Percentiles rank a stretch among this genome's conserved stretches.
Conservation (phyloP, 2,888 invertebrate species). For the Drosophila eohydei region DNA sequence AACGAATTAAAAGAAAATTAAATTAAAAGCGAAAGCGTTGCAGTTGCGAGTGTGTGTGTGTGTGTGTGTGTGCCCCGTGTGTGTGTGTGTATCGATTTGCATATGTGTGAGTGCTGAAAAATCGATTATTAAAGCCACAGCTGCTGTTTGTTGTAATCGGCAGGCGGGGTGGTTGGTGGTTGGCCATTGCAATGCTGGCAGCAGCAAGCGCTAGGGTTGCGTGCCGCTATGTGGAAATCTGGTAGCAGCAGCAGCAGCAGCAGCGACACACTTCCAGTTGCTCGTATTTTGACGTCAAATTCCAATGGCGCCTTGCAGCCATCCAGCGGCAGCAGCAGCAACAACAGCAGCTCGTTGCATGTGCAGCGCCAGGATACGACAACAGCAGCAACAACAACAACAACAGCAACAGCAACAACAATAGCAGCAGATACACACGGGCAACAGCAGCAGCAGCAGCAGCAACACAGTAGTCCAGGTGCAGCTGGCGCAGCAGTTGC, state of each 20-base stretch:
- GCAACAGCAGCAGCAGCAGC: constrained; percentile 44
- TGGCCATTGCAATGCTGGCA: constrained; percentile 57
- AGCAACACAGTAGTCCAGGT: constrained; percentile 36
- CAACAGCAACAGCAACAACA: constrained; percentile 42
- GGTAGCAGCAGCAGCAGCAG: constrained; percentile 27
- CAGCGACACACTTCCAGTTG: constrained; percentile 80
- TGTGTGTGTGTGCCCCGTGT: constrained; percentile 20
- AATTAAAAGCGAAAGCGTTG: constrained; percentile 60
- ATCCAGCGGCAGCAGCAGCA: constrained; percentile 55
- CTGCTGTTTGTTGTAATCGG: constrained; percentile 63
- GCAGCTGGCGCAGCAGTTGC: constrained; percentile 20
- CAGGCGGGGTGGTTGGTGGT: constrained; percentile 36
- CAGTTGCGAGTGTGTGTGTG: constrained; percentile 34
- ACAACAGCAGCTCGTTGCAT: constrained; percentile 62
- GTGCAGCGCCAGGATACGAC: constrained; percentile 68
- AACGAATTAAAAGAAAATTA: neutral
- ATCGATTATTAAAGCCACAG: constrained; percentile 79
- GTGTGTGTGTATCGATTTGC: constrained; percentile 49
- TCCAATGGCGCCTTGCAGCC: constrained; percentile 76
- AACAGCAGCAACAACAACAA: constrained; percentile 28
- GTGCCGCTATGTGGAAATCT: constrained; percentile 74
- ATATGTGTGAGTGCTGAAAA: constrained; percentile 64
- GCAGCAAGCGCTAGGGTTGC: constrained; percentile 60
- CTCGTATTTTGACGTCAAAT: constrained; percentile 74
- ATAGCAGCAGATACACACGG: constrained; percentile 64